Conservation (phyloP, 2,113 vertebrate genomes). For the Corythaixoides concolor region DNA sequence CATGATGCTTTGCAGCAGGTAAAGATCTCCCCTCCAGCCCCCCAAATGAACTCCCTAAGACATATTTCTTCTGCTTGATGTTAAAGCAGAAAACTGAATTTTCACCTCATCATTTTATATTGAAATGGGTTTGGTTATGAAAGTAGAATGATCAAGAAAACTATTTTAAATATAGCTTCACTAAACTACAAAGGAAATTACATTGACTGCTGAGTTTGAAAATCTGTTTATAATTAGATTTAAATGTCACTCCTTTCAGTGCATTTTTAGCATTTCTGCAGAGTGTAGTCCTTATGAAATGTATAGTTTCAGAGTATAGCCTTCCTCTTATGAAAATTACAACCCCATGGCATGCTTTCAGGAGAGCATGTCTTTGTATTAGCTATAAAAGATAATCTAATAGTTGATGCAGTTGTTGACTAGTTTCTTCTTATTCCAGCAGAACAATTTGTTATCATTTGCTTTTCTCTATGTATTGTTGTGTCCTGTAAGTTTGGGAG, state of each 20-base stretch:
- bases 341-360: neutral
- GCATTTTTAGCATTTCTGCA: neutral
- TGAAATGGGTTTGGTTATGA: slow-evolving; percentile 6
- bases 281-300: neutral
- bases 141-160: slow-evolving; percentile 1
- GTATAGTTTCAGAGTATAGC: neutral
- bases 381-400: neutral
- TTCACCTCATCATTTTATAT: slow-evolving; percentile 19
- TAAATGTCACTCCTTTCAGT: neutral
- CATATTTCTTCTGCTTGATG: neutral
- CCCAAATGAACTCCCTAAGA: neutral
- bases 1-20: neutral
- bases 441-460: neutral
- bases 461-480: neutral
- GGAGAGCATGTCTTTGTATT: neutral
- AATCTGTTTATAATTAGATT: slow-evolving; percentile 5
- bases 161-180: slow-evolving; percentile 11
- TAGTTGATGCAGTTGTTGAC: neutral
- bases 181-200: slow-evolving; percentile 31
- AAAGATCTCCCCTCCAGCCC: neutral
- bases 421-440: neutral
- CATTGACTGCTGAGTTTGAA: slow-evolving; percentile 30
- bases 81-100: slow-evolving; percentile 46
- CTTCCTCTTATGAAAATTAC: neutral
- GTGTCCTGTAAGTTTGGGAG: neutral